Conservation (phyloP, 2,797 vertebrate species). For the Taenioides sp. region DNA sequence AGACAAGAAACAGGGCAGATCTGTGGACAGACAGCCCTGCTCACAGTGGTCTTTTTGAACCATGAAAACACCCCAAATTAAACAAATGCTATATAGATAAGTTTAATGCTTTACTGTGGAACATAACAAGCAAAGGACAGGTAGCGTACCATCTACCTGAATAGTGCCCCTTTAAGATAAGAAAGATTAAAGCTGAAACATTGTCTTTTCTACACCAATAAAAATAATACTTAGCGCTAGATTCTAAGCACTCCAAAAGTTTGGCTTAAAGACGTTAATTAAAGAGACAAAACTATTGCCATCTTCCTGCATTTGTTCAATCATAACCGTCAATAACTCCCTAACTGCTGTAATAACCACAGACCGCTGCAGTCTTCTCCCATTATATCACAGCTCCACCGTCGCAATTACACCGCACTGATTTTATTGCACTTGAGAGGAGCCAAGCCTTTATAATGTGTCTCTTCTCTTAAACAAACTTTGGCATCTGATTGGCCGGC, state of each 20-base stretch:
- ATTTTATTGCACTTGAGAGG: slow-evolving; percentile 22
- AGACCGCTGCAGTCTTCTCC: slow-evolving; percentile 4
- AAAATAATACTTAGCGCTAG: no score
- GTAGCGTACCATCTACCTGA: no score
- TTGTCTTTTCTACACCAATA: no score
- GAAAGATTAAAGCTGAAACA: no score
- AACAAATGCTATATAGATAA: no score
- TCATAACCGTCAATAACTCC: background rate
- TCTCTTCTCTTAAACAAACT: slow-evolving; percentile 26
- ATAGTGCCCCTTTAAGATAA: no score
- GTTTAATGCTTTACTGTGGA: no score
- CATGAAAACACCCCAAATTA: no score
- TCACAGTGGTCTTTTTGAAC: no score
- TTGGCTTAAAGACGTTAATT: background rate
- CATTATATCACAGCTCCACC: slow-evolving; percentile 22
- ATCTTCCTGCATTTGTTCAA: slow-evolving; percentile 4
- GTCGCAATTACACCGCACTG: slow-evolving; percentile 19
- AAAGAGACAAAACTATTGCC: background rate
- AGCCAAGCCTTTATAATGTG: slow-evolving; percentile 15
- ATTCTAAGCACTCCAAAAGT: background rate
- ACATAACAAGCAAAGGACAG: no score
- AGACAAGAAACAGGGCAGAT: no score
- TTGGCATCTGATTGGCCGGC: slow-evolving; percentile 21
- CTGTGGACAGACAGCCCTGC: no score
- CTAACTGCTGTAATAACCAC: slow-evolving; percentile 20